Percentiles rank a stretch among this genome's conserved stretches.
Evolutionary conservation across 2,797 vertebrate species (phyloP).

Genomic region (Philypnodon macrostomus): DNA sequence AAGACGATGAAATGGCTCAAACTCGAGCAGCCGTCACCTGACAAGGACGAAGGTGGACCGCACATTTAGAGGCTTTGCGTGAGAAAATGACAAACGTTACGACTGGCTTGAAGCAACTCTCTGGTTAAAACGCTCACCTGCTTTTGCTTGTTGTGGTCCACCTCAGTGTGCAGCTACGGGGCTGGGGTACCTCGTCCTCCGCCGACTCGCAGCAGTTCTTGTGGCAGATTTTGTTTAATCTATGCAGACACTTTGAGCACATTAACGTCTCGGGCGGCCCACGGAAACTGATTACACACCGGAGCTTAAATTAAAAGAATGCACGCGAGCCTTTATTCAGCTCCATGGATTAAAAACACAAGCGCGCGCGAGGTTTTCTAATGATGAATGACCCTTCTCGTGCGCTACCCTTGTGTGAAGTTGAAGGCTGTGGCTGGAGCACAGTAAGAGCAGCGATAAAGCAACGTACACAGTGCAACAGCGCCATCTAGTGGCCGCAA

Average conservation of each 20-base stretch:
- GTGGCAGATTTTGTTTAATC: conserved; percentile 27
- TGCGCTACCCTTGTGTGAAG: conserved; percentile 28
- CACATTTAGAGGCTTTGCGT: not conserved
- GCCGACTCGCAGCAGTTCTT: conserved; percentile 16
- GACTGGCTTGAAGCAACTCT: not conserved
- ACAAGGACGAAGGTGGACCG: conserved; percentile 12
- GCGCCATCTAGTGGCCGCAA: conserved; percentile 46
- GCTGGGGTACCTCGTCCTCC: conserved; percentile 4
- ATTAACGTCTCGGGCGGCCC: conserved; percentile 23
- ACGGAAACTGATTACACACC: conserved; percentile 39
- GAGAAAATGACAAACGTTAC: too few relatives aligned
- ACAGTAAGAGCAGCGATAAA: conserved; percentile 8
- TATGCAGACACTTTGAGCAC: conserved; percentile 43
- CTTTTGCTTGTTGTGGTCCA: conserved; percentile 17
- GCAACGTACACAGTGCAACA: conserved; percentile 6
- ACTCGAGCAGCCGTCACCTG: conserved; percentile 14
- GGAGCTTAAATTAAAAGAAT: conserved; percentile 26
- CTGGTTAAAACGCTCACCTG: conserved; percentile 49
- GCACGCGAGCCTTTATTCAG: conserved; percentile 7
- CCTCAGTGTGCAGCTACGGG: conserved; percentile 14
- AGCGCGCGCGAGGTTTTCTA: not conserved
- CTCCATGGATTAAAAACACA: conserved; percentile 36
- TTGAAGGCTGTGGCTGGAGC: conserved; percentile 34
- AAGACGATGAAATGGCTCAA: not conserved
- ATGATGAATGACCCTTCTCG: conserved; percentile 2